Conservation (phyloP, 2,888 invertebrate species). For the Merodon equestris region DNA sequence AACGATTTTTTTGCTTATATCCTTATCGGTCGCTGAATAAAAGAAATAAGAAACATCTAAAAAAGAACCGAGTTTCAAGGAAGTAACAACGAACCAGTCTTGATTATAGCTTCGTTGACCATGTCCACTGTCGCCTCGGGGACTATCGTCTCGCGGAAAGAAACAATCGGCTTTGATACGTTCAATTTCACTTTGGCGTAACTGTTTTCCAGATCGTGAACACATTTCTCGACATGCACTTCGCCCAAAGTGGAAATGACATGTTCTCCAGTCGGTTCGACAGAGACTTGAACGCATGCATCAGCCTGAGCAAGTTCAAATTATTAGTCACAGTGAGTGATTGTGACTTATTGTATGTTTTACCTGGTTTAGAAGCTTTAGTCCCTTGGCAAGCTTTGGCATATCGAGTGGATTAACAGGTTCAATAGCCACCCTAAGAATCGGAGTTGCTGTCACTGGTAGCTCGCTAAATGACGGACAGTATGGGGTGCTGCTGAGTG, state of each 20-base stretch:
- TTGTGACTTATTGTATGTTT: no score
- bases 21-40: constrained; percentile 75
- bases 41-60: not conserved
- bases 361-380: constrained; percentile 93
- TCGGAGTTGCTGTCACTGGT: constrained; percentile 88
- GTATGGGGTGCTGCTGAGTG: constrained; percentile 88
- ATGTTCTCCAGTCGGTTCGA: constrained; percentile 97
- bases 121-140: constrained; percentile 88
- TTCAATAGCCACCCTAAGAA: constrained; percentile 95
- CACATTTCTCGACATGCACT: constrained; percentile 96
- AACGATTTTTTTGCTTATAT: constrained; percentile 80
- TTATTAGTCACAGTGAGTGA: no score
- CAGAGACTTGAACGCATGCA: constrained; percentile 92
- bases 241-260: constrained; percentile 97
- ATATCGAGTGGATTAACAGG: constrained; percentile 90
- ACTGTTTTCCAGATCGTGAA: constrained; percentile 90
- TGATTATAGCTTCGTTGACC: constrained; percentile 90
- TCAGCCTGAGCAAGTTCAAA: constrained; percentile 80
- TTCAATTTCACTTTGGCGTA: constrained; percentile 93
- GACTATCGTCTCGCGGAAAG: constrained; percentile 96
- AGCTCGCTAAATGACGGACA: constrained; percentile 94
- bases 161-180: constrained; percentile 97
- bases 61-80: no score
- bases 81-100: constrained; percentile 76
- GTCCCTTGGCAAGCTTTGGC: constrained; percentile 85